These are phyloP conservation scores for Steinernema khuongi DNA, from an alignment of 1,140 invertebrate genomes.

Conservation along the genomic window DNA sequence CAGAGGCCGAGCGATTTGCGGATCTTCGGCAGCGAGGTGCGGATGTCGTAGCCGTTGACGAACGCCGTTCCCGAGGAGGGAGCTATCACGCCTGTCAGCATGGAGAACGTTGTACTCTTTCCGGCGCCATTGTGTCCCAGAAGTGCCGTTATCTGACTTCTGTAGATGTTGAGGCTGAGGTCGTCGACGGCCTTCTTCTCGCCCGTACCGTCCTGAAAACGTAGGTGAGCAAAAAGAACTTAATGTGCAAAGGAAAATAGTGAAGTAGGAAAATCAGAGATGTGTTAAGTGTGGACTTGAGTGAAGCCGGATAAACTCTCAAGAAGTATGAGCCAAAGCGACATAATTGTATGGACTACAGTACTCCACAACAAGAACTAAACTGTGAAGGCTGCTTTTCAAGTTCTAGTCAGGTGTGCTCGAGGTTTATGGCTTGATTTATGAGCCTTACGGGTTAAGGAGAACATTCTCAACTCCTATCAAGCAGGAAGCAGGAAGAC, in stretches of 20 bases:
- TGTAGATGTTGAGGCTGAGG: slow-evolving; percentile 69
- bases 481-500: slow-evolving; percentile 59
- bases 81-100: slow-evolving; percentile 49
- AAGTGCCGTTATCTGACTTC: slow-evolving; percentile 64
- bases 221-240: slow-evolving; percentile 31
- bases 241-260: no score
- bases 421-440: no score
- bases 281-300: no score
- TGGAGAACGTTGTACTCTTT: slow-evolving; percentile 66
- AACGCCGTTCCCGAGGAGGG: slow-evolving; percentile 43
- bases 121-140: slow-evolving; percentile 66
- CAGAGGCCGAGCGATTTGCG: slow-evolving; percentile 75
- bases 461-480: slow-evolving; percentile 31
- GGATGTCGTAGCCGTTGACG: slow-evolving; percentile 39
- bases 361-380: no score
- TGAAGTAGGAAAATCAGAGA: no score
- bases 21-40: slow-evolving; percentile 27
- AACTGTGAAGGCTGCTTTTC: no score
- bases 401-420: no score
- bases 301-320: no score
- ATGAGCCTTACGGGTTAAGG: background rate
- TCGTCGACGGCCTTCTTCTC: slow-evolving; percentile 65
- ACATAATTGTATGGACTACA: no score
- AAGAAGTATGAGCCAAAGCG: no score
- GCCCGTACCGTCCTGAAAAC: slow-evolving; percentile 66